A percentile compares a stretch with the other conserved stretches of the same genome.
Conservation (phyloP, 1,140 invertebrate genomes). For the Drosophila cardini region DNA sequence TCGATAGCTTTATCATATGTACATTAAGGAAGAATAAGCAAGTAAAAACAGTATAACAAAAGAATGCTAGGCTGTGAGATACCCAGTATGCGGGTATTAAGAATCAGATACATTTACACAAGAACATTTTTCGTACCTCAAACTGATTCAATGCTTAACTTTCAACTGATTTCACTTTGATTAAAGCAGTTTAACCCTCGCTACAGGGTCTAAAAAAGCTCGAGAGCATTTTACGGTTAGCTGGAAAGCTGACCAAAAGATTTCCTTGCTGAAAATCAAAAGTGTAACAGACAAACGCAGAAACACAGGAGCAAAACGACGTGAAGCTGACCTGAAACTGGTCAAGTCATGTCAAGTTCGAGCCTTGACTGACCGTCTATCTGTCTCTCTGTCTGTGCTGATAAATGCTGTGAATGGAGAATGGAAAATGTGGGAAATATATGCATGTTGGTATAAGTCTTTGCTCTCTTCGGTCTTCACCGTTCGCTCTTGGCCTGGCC, state of each 20-base stretch:
- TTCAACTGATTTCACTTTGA: too few relatives aligned
- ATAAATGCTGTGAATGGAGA: constrained; percentile 36
- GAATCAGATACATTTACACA: too few relatives aligned
- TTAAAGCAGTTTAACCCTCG: neutral
- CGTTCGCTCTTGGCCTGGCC: neutral
- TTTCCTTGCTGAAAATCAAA: constrained; percentile 14
- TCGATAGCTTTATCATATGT: constrained; percentile 64
- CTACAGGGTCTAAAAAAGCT: neutral
- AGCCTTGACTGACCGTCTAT: constrained; percentile 32
- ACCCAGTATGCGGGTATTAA: too few relatives aligned
- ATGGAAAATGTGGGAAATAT: constrained; percentile 35
- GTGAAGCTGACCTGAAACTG: constrained; percentile 9
- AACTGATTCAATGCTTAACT: too few relatives aligned
- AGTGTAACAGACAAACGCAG: constrained; percentile 35
- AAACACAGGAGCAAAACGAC: neutral
- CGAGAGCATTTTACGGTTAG: constrained; percentile 11
- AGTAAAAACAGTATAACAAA: too few relatives aligned
- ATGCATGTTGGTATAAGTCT: constrained; percentile 30
- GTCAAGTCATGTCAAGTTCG: constrained; percentile 50
- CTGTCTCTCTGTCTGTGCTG: constrained; percentile 16
- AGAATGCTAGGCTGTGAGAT: too few relatives aligned
- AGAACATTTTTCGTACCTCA: too few relatives aligned
- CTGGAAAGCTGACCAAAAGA: neutral
- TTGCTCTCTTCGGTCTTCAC: neutral
- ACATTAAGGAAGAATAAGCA: constrained; percentile 30